Percentiles rank a stretch among this genome's conserved stretches.
Conservation (phyloP, 2,797 vertebrate genomes). For the Prunella strophiata region DNA sequence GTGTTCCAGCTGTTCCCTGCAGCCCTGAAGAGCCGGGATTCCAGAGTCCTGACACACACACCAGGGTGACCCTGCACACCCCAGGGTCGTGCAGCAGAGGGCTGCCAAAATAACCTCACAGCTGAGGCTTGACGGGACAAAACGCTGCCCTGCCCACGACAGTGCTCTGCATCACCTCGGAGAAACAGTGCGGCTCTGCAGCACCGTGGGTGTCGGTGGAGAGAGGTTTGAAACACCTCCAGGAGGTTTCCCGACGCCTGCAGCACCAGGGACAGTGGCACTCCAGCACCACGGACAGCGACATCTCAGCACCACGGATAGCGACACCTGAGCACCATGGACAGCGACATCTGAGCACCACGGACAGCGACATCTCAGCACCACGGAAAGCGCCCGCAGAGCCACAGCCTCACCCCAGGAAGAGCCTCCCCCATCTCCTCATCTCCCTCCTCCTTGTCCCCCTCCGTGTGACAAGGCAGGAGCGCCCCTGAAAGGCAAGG, state of each 20-base stretch:
- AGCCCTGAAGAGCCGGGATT: neutral
- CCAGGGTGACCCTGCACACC: no score
- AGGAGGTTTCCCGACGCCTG: rapidly evolving
- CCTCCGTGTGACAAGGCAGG: rapidly evolving
- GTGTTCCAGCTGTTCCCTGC: neutral
- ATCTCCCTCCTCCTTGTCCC: no score
- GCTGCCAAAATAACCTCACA: neutral
- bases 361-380: neutral
- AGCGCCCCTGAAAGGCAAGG: rapidly evolving
- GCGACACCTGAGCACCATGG: rapidly evolving
- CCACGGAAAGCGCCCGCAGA: neutral
- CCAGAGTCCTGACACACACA: no score
- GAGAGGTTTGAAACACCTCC: rapidly evolving
- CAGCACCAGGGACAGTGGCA: neutral
- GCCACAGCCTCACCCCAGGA: rapidly evolving
- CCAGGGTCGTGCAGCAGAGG: neutral
- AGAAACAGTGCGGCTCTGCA: neutral
- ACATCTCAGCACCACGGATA: rapidly evolving
- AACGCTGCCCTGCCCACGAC: neutral
- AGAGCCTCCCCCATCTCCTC: no score
- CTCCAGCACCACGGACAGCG: neutral
- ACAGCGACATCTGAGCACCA: neutral
- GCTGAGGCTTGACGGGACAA: neutral
- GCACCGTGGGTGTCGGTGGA: rapidly evolving
- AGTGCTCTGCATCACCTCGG: no score